Evolutionary conservation across 2,888 invertebrate species (phyloP).

Genomic region (Blastobasis lacticolella): DNA sequence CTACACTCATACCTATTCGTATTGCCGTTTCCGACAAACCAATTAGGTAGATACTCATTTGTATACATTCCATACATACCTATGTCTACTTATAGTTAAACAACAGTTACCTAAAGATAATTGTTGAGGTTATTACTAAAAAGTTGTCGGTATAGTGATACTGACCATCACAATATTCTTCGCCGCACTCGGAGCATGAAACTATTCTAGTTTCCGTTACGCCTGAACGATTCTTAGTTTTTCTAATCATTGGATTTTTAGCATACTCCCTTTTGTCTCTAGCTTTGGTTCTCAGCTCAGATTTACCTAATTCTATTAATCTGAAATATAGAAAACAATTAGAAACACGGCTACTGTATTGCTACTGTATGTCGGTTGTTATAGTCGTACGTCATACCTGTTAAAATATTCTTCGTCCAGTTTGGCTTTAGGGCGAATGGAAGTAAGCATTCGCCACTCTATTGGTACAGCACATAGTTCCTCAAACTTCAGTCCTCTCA

Average conservation of each 20-base stretch:
- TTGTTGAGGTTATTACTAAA: too few relatives aligned
- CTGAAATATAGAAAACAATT: conserved; percentile 47
- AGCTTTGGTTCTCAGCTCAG: conserved; percentile 81
- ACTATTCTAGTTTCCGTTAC: conserved; percentile 84
- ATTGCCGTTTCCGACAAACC: too few relatives aligned
- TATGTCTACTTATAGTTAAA: too few relatives aligned
- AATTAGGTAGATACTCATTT: too few relatives aligned
- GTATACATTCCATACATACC: too few relatives aligned
- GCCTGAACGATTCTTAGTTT: conserved; percentile 88
- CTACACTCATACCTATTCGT: too few relatives aligned
- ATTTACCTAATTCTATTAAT: conserved; percentile 86
- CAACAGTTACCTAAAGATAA: too few relatives aligned
- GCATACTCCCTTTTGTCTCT: conserved; percentile 80
- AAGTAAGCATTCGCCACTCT: conserved; percentile 94
- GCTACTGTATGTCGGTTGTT: not conserved
- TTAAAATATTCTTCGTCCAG: conserved; percentile 92
- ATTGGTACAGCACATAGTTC: conserved; percentile 90
- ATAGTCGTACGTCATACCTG: conserved; percentile 53
- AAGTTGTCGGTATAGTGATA: conserved; percentile 1
- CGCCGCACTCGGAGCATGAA: conserved; percentile 86
- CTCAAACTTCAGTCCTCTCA: conserved; percentile 81
- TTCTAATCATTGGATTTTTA: conserved; percentile 79
- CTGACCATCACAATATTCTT: conserved; percentile 87
- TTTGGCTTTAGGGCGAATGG: conserved; percentile 87
- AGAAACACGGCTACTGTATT: not conserved